A percentile compares a stretch with the other conserved stretches of the same genome.
phyloP scores from a whole-genome alignment of 1,140 invertebrate genomes.

The Cotesia vestalis region DNA sequence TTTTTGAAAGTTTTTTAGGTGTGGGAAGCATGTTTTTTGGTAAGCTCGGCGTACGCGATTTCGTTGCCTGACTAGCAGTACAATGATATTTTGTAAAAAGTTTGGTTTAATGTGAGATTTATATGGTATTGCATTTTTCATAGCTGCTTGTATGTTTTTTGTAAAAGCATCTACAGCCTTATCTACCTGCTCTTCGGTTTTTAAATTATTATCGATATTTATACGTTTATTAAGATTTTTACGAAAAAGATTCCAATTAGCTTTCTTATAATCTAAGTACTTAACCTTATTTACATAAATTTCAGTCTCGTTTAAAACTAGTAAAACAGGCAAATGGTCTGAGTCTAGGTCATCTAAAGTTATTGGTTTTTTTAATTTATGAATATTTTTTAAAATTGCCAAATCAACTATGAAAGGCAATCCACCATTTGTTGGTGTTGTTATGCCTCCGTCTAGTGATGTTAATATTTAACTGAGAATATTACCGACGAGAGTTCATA shows the following conservation, averaged over 20 bases:
- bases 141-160: too few species aligned
- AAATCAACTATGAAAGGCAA: neutral
- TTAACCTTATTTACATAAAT: neutral
- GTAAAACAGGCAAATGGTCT: constrained; percentile 8
- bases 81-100: too few species aligned
- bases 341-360: neutral
- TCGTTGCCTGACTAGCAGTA: too few species aligned
- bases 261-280: constrained; percentile 1
- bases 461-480: too few species aligned
- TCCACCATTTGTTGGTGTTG: neutral
- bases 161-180: too few species aligned
- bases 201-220: constrained; percentile 3
- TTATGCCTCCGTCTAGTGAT: too few species aligned
- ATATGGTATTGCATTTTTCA: too few species aligned
- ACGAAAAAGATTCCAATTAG: neutral
- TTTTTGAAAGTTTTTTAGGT: too few species aligned
- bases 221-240: constrained; percentile 4
- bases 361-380: neutral
- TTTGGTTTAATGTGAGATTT: too few species aligned
- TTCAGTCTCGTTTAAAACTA: neutral
- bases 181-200: neutral
- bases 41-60: too few species aligned
- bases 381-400: neutral
- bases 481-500: too few species aligned
- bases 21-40: too few species aligned